Base-by-base conservation (phyloP, 2,113 vertebrate species). In the Sisor rabdophorus region DNA sequence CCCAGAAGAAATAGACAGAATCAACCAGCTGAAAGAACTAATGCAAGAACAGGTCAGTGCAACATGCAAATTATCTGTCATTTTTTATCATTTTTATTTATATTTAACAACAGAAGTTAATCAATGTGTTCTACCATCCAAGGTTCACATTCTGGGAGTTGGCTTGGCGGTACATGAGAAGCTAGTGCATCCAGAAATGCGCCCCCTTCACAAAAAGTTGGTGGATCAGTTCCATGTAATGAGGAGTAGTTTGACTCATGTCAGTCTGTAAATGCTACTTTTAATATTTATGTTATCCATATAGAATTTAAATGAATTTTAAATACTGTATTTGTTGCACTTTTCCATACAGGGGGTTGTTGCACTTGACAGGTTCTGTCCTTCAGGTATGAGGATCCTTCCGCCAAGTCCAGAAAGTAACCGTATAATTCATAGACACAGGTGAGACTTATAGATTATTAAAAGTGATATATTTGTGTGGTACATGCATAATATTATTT, bases 151-250 rank as follows among this genome's bases (percentile, higher is more conserved):
- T 80, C 91, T 99, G 71, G 96, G 95, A 59, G 91, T 96, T 4
- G 97, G 97, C 8, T 89, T 99, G 83, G 95, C 95, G 2, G 93
- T 98, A 55, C 97, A 98, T 52, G 97, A 98, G 87, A 96, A 96
- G 79, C 93, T 98, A 77, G 97, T 98, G 40, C 97, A 99, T 86
- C 97, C 97, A 0, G 97, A 99, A 90, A 98, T 99, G 97, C 94
- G 97, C 73, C 97, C 97, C 13, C 89, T 99, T 71, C 97, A 99
- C 87, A 98, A 98, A 89, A 98, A 99, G 82, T 90, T 99, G 79
- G 95, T 99, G 0, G 97, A 99, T 87, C 97, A 98, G 89, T 99
- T 99, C 92, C 97, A 99, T 87, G 95, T 99, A 93, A 97, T 98
- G 95, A 91, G 95, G 82, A 95, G 92, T 88, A 96, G 96, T 85